Percentiles rank a stretch among this genome's conserved stretches.
Conservation (phyloP, 53 echinoderm and acorn worm genomes). For the Temnopleurus reevesii region DNA sequence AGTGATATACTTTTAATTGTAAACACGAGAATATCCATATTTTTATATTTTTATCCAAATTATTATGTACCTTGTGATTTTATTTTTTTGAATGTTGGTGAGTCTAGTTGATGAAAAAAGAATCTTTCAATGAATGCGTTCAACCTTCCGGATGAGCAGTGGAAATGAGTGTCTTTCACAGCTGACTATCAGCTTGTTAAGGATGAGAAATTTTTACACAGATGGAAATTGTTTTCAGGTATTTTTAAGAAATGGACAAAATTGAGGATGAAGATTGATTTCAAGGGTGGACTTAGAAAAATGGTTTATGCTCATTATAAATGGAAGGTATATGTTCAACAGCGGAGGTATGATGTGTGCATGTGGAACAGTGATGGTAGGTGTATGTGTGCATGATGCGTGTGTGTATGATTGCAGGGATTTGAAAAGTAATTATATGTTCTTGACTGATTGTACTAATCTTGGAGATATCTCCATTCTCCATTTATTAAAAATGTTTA, state of each 20-base stretch:
- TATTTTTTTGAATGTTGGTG: conserved; percentile 61
- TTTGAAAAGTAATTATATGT: conserved; percentile 32
- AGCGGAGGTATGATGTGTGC: not conserved
- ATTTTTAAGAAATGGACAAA: conserved; percentile 32
- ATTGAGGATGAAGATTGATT: conserved; percentile 23
- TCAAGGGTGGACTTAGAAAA: conserved; percentile 14
- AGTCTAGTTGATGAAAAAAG: conserved; percentile 38
- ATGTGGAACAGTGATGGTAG: not conserved
- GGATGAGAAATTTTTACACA: conserved; percentile 31
- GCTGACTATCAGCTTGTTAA: conserved; percentile 42
- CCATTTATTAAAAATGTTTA: conserved; percentile 54
- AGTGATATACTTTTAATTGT: conserved; percentile 62
- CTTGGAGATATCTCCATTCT: conserved; percentile 39
- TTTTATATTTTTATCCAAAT: conserved; percentile 66
- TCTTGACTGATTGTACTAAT: conserved; percentile 60
- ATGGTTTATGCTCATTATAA: conserved; percentile 5
- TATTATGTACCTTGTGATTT: conserved; percentile 62
- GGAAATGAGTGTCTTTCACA: conserved; percentile 61
- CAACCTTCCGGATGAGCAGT: conserved; percentile 42
- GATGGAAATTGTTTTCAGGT: conserved; percentile 53
- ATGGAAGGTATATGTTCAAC: conserved; percentile 28
- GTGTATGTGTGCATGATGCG: not conserved
- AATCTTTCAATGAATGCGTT: conserved; percentile 53
- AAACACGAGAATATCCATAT: conserved; percentile 59
- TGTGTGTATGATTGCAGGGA: conserved; percentile 36